Percentiles rank a stretch among this genome's conserved stretches.
These are phyloP conservation scores for Pseudochirops cupreus DNA, from an alignment of 2,797 vertebrate genomes.

Conservation along the genomic window DNA sequence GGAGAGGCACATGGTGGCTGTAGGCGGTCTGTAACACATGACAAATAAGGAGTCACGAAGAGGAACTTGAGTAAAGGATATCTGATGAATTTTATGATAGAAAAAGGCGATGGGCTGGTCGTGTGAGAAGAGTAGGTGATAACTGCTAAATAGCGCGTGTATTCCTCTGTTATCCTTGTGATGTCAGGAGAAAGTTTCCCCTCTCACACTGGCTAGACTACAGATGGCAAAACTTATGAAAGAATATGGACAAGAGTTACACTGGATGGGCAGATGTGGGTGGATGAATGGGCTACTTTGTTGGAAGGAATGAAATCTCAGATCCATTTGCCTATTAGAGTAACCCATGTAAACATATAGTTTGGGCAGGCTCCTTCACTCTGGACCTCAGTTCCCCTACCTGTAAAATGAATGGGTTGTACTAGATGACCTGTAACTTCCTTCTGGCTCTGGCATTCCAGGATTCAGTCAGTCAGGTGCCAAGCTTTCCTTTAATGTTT, in stretches of 20 bases:
- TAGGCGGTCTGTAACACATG: background rate
- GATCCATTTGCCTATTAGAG: background rate
- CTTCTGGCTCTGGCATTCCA: background rate
- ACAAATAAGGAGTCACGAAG: background rate
- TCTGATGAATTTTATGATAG: background rate
- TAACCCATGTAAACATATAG: background rate
- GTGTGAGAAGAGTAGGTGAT: background rate
- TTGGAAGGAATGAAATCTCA: background rate
- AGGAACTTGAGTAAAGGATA: background rate
- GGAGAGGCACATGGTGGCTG: background rate
- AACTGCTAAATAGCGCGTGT: background rate
- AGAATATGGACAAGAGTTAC: background rate
- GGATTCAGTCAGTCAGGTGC: background rate
- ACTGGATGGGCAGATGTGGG: background rate
- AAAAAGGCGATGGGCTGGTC: background rate
- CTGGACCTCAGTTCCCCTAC: background rate
- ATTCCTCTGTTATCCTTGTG: background rate
- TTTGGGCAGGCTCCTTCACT: background rate
- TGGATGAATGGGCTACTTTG: background rate
- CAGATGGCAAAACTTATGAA: background rate
- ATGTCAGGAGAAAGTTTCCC: background rate
- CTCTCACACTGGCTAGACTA: background rate
- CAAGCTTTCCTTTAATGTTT: background rate
- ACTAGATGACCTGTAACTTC: background rate
- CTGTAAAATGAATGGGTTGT: background rate